Evolutionary conservation across 2,888 invertebrate species (phyloP), one percentile per base, ranked within the genome.

Genomic region (Amiota minor): DNA sequence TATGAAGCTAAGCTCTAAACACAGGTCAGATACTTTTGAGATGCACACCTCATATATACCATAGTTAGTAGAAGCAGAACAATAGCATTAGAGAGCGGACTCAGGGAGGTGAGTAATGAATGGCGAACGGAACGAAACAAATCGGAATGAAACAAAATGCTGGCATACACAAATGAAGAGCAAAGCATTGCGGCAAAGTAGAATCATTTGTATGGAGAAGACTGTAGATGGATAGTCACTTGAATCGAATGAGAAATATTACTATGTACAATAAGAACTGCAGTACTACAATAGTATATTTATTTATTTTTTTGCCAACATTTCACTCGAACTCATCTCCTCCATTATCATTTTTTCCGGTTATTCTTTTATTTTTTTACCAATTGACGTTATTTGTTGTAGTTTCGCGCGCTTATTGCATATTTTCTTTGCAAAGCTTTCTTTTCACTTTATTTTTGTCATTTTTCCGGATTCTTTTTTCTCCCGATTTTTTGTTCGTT

Each of bases 401-500:
- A 56, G 14, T 61, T 61, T 59, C 61, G 59, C 70, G 72, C 81
- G 83, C 83, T 83, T 83, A 83, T 85, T 83, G 83, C 85, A 85
- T 83, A 35, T 83, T 83, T 68, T 49, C 49, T 67, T 45, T 67
- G 67, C 35, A 35, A 35, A 35, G 35, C 35, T 68, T 68, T 11
- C 64, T 35, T 45, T 46, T 64, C 64, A 64, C 10, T 64, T 64
- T 16, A 64, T 6, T 67, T 67, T 67, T 49, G n/a, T 49, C 16
- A 35, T 35, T 35, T 35, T 35, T 35, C 35, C 35, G 35, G 35
- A 35, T 35, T 35, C 35, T 6, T 35, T 64, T 64, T 35, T 64
- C 84, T 77, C 81, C 81, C 85, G 82, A 83, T 84, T 85, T 84
- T 85, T 84, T 80, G 78, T 71, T 76, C 47, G 12, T 80, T 81